Evolutionary conservation across 1,140 invertebrate genomes (phyloP).

Genomic region (Liolophura sinensis): DNA sequence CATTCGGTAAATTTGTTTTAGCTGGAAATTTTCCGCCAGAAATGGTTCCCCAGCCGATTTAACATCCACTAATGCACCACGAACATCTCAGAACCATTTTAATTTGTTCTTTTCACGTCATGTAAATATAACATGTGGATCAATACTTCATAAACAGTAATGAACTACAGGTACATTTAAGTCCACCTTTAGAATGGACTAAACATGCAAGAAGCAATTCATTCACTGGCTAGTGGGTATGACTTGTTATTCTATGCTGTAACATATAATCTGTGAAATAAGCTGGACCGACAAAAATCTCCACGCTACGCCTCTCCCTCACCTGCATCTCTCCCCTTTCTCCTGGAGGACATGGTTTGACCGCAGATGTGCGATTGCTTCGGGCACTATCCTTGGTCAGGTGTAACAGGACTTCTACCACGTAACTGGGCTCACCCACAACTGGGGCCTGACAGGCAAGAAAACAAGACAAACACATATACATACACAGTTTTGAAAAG

Average conservation of each 20-base stretch:
- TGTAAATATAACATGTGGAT: neutral
- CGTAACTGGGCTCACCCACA: constrained; percentile 61
- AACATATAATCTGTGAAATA: no score
- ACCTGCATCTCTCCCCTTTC: constrained; percentile 83
- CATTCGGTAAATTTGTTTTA: no score
- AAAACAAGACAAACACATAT: neutral
- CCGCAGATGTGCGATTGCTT: constrained; percentile 43
- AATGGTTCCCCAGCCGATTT: no score
- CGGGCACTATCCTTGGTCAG: constrained; percentile 66
- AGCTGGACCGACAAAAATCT: neutral
- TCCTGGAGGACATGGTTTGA: constrained; percentile 50
- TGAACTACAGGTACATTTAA: no score
- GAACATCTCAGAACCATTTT: no score
- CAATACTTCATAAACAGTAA: no score
- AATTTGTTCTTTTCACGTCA: no score
- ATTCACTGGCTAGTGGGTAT: no score
- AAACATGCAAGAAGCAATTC: neutral
- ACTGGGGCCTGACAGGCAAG: constrained; percentile 27
- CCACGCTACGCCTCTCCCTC: constrained; percentile 1
- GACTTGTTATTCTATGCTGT: no score
- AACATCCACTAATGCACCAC: no score
- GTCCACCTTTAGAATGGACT: no score
- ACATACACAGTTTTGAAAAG: neutral
- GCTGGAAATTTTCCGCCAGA: no score
- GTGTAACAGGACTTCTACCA: constrained; percentile 83